Evolutionary conservation across 1,140 invertebrate genomes (phyloP), one percentile per base, ranked within the genome.

Genomic region (Heliconius hermathena): DNA sequence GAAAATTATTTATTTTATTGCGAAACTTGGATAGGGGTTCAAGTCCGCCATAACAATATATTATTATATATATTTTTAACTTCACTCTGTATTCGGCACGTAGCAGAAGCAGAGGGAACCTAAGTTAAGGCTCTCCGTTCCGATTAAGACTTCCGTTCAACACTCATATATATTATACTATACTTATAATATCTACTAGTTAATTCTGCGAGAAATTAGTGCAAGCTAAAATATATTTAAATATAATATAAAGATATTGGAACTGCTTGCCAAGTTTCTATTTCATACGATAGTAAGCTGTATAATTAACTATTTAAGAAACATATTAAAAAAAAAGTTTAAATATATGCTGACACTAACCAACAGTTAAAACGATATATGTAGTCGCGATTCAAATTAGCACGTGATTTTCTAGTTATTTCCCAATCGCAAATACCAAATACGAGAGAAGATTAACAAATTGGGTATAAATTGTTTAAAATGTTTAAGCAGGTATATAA

Each of bases 361-460:
- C 11, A 20, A 33, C 41, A 20, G 70, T 52, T 71, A 52, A 33
- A 71, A 57, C 60, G 66, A 72, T 60, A 70, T 60, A 66, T 70
- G 74, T 76, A 9, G 33, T 80, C 49, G 22, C 33, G 33, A 57
- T 80, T 76, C 16, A 76, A 73, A 72, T 80, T 71, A 33, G 60
- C 26, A 46, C 41, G 46, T 36, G n/a, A 26, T 73, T 36, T 77
- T 77, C 33, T 76, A 76, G 41, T 20, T 33, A 76, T 80, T 73
- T 70, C 79, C 74, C 52, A 80, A 76, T 71, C 52, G 13, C 26
- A n/a, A 16, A 52, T 16, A n/a, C 18, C n/a, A 26, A 38, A 75
- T 36, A 80, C 74, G 73, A 76, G 79, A 70, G 80, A 81, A 33
- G 76, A 81, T 75, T 82, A 81, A 78, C 74, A 78, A 83, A 49